A percentile compares a stretch with the other conserved stretches of the same genome.
Evolutionary conservation across 2,888 invertebrate genomes (phyloP).

Genomic region (Exephanes ischioxanthus): DNA sequence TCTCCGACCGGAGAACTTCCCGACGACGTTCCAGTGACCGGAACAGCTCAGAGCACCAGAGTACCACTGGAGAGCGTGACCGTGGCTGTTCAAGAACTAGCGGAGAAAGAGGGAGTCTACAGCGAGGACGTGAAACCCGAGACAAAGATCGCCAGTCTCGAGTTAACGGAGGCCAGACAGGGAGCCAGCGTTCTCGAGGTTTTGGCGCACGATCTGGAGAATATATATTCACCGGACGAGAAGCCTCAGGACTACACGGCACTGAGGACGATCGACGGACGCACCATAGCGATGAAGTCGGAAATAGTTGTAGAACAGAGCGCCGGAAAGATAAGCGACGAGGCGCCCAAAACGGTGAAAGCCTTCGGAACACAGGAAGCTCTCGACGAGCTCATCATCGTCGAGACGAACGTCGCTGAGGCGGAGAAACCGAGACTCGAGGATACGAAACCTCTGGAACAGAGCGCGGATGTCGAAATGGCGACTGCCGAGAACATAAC

Average conservation of each 20-base stretch:
- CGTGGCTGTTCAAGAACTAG: conserved; percentile 82
- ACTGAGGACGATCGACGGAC: conserved; percentile 83
- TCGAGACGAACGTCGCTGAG: conserved; percentile 85
- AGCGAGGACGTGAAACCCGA: conserved; percentile 81
- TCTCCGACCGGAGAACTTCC: conserved; percentile 82
- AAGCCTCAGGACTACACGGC: conserved; percentile 79
- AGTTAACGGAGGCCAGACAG: conserved; percentile 79
- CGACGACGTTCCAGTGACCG: conserved; percentile 82
- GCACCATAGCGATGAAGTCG: conserved; percentile 85
- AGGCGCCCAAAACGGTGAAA: conserved; percentile 76
- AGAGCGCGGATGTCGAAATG: conserved; percentile 79
- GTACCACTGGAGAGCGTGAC: conserved; percentile 82
- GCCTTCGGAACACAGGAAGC: conserved; percentile 86
- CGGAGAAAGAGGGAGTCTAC: conserved; percentile 85
- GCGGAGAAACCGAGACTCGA: conserved; percentile 85
- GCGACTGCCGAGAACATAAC: conserved; percentile 77
- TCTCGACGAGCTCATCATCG: conserved; percentile 84
- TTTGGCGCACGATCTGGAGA: conserved; percentile 81
- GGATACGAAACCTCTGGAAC: conserved; percentile 80
- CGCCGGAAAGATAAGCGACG: conserved; percentile 73
- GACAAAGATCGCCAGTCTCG: conserved; percentile 84
- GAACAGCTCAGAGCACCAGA: conserved; percentile 81
- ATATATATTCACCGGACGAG: conserved; percentile 73
- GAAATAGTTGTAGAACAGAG: conserved; percentile 84
- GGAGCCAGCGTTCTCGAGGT: conserved; percentile 81